phyloP scores from a whole-genome alignment of 2,888 invertebrate species.

The Ephialtes manifestator region DNA sequence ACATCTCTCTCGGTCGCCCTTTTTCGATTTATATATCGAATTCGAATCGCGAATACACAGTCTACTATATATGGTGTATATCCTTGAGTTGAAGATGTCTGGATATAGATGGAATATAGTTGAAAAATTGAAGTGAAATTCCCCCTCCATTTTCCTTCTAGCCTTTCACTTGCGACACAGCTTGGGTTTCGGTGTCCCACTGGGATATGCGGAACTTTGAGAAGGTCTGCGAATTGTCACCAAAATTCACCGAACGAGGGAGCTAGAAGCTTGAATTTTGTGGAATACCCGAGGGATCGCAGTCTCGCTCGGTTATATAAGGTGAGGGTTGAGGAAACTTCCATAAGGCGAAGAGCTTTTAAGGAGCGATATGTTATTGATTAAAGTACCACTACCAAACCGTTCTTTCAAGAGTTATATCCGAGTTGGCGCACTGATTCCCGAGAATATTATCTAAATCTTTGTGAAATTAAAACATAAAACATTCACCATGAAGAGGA shows the following conservation, averaged over 20 bases:
- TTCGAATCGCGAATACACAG: constrained; percentile 28
- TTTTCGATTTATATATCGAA: constrained; percentile 39
- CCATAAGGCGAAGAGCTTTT: background rate
- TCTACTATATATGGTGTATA: background rate
- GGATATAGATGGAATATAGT: background rate
- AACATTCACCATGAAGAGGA: too few species aligned
- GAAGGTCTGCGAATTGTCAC: constrained; percentile 44
- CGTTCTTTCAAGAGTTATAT: too few species aligned
- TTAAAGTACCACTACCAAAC: background rate
- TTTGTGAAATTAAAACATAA: too few species aligned
- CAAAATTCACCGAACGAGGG: constrained; percentile 44
- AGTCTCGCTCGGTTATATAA: constrained; percentile 12
- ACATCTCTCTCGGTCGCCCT: constrained; percentile 29
- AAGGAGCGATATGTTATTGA: background rate
- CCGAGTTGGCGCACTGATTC: too few species aligned
- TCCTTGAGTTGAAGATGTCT: constrained; percentile 2
- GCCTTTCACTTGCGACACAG: constrained; percentile 5
- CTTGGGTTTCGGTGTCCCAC: background rate
- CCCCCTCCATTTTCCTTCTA: background rate
- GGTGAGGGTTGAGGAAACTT: constrained; percentile 1
- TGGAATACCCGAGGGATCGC: constrained; percentile 11
- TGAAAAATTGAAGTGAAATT: constrained; percentile 25
- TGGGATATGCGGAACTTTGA: background rate
- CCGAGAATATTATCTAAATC: too few species aligned
- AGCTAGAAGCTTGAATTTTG: constrained; percentile 26